Evolutionary conservation across 2,797 vertebrate genomes (phyloP), one percentile per base, ranked within the genome.

Genomic region (Manis crassicaudata): DNA sequence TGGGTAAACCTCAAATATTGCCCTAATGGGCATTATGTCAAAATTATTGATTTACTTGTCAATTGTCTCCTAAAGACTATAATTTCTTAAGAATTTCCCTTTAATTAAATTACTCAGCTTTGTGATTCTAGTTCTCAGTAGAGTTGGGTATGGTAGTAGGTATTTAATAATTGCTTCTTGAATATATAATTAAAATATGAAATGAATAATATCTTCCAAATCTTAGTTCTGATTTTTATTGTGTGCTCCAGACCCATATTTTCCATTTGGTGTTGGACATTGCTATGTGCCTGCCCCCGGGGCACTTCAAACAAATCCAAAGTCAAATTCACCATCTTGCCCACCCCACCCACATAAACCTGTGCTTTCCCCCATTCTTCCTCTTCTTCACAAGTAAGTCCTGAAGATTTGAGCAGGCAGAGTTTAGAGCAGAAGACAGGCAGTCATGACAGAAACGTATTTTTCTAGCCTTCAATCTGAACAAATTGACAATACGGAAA

Each of bases 371-470:
- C 84, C 32, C 3, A 0, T 67, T 37, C 65, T 96, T 77, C 56
- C 6, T 29, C 17, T 88, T 90, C 18, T 18, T 88, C 35, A 37
- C 23, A 35, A 29, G 29, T 79, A 77, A 79, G 23, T 89, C 79
- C 82, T 92, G 25, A 94, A 81, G 46, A 92, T 82, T 96, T n/a
- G 92, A 89, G 40, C 35, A 88, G 67, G 16, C 73, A 62, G 81
- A 94, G 32, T 52, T 92, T 21, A 67, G 29, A 90, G 72, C 50
- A 82, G 29, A 70, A 29, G 88, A 52, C 50, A 83, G 62, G 7
- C 25, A 21, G 18, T 46, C 21, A 29, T 62, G 58, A 92, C 72
- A 93, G 72, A 80, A 72, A 72, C 6, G 7, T 58, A 20, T 67
- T 88, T 94, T 93, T 90, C 58, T 87, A 75, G 20, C 3, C 37